phyloP scores from a whole-genome alignment of 2,888 invertebrate genomes.

The Trissolcus brochymenae region DNA sequence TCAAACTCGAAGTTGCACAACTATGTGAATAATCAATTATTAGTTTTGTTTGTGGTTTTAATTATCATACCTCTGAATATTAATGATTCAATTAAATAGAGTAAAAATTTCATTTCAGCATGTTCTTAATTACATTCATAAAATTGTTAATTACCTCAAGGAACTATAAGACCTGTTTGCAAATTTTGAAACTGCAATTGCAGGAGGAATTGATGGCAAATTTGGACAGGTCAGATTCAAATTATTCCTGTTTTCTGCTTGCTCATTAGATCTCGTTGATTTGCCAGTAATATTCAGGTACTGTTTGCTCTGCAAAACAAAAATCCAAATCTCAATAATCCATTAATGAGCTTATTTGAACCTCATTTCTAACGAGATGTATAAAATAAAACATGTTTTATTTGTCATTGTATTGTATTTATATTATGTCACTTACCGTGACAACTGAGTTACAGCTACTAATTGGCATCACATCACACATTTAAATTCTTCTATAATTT shows the following conservation, averaged over 20 bases:
- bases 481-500: too few species aligned
- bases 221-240: conserved; percentile 59
- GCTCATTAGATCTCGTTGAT: conserved; percentile 62
- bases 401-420: too few species aligned
- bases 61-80: too few species aligned
- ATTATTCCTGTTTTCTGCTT: conserved; percentile 61
- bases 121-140: too few species aligned
- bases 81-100: too few species aligned
- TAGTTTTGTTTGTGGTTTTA: conserved; percentile 6
- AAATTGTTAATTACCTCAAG: conserved; percentile 63
- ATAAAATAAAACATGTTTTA: too few species aligned
- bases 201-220: conserved; percentile 72
- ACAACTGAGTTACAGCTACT: conserved; percentile 66
- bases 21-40: conserved; percentile 28
- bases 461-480: conserved; percentile 73
- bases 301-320: conserved; percentile 64
- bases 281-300: conserved; percentile 67
- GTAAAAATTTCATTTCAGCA: too few species aligned
- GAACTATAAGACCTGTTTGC: conserved; percentile 69
- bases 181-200: conserved; percentile 69
- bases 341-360: too few species aligned
- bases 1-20: conserved; percentile 63
- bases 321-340: background rate
- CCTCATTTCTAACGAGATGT: too few species aligned
- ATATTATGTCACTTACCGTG: too few species aligned